Percentiles rank a stretch among this genome's conserved stretches.
These are phyloP conservation scores for Sinonovacula constricta DNA, from an alignment of 1,140 invertebrate genomes.

Conservation along the genomic window DNA sequence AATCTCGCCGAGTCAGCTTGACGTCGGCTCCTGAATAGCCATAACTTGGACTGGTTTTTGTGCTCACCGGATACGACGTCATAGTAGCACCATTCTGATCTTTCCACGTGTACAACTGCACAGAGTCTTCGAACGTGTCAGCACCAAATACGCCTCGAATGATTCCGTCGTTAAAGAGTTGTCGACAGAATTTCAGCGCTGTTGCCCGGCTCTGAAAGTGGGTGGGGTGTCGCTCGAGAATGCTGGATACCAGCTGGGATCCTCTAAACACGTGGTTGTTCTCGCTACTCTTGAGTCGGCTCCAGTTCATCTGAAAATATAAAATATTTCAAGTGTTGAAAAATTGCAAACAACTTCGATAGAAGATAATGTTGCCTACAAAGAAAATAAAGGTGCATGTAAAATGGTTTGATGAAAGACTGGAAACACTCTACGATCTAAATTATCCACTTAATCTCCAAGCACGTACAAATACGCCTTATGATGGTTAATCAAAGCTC, in stretches of 20 bases:
- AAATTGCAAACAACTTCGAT: too few species aligned
- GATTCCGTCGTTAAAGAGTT: slow-evolving; percentile 68
- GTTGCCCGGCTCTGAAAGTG: slow-evolving; percentile 63
- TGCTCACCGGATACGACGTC: slow-evolving; percentile 51
- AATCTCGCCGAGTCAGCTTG: slow-evolving; percentile 32
- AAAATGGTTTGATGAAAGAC: too few species aligned
- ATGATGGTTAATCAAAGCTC: too few species aligned
- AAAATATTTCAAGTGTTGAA: too few species aligned
- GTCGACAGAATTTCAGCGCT: slow-evolving; percentile 66
- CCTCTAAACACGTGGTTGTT: slow-evolving; percentile 70
- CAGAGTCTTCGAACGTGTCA: slow-evolving; percentile 71
- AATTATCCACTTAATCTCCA: too few species aligned
- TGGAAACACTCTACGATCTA: too few species aligned
- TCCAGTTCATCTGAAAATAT: slow-evolving; percentile 70
- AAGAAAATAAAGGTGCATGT: too few species aligned
- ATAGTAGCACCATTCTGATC: slow-evolving; percentile 61
- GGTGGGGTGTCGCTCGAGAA: slow-evolving; percentile 62
- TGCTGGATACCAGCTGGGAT: slow-evolving; percentile 64
- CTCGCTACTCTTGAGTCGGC: slow-evolving; percentile 34
- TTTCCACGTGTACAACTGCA: slow-evolving; percentile 71
- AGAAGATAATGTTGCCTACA: too few species aligned
- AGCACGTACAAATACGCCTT: too few species aligned
- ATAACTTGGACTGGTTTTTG: slow-evolving; percentile 2
- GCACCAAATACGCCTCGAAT: slow-evolving; percentile 68
- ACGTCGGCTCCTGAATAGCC: slow-evolving; percentile 43